Base-by-base conservation (phyloP, 2,797 vertebrate species). In the Ctenopoma kingsleyae region DNA sequence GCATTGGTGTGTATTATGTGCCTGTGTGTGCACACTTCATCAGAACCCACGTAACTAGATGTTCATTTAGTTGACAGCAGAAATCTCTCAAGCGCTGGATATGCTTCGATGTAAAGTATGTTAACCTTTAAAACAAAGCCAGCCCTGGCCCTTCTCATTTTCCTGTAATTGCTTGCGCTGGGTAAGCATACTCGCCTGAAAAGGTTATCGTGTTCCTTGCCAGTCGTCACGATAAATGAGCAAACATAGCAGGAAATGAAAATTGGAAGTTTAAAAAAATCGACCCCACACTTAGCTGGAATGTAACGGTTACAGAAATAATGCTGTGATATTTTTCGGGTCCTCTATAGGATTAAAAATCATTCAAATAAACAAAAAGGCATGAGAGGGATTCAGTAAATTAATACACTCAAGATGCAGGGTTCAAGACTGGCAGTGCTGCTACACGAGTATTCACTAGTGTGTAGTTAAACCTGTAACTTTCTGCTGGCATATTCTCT, bases 111-210 rank as follows among this genome's bases (percentile, higher is more conserved):
- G 81, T 93, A 91, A 93, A 92, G 91, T 89, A 83, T 84, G 91
- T 93, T 93, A 93, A 94, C 92, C 93, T 94, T 94, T 94, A 93
- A 91, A 91, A 91, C 88, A 91, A 92, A 92, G 86, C 84, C 76
- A 41, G 83, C 80, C 82, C 87, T 78, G 83, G 88, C 90, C 89
- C 62, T 78, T 87, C 91, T 91, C 90, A 83, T 90, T 87, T 87
- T 76, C 57, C 87, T 81, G 86, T 94, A 91, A 94, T 93, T 94
- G 90, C 89, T 83, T 72, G 86, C 62, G 53, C 90, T 51, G 87
- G 80, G 85, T 91, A 90, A 88, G 85, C 89, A 90, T 86, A 87
- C 89, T 86, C 76, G 67, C 74, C 82, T 89, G 90, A 88, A 93
- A 93, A 93, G 93, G 92, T 93, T 92, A 92, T 77, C 74, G 83